Base-by-base conservation (phyloP, 1,140 invertebrate species). In the Drosophila malerkotliana region DNA sequence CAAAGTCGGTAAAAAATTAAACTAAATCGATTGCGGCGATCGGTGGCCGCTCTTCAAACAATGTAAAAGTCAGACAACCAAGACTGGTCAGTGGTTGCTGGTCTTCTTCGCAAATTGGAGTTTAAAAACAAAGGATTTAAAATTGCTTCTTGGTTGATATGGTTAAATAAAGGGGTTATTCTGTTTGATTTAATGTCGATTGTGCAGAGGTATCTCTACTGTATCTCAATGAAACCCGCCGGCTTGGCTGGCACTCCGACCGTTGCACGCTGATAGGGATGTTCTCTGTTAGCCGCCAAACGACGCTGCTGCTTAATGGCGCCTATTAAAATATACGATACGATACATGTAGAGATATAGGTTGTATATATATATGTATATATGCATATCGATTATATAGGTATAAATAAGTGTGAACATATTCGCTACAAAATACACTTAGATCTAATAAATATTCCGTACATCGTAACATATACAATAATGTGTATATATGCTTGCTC, bases 221-320 rank as follows among this genome's bases (percentile, higher is more conserved):
- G 75, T 81, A 91, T 91, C 52, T 91, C 90, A 83, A 91, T 91
- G 78, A 91, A 91, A 77, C 87, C 90, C 79, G 90, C 82, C 81
- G 90, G 90, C 78, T 91, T 95, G 92, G 95, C 95, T 92, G 95
- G 94, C 93, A 96, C 95, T 92, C 95, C 96, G 92, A 91, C 90
- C 72, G 96, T 96, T 92, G 96, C 96, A 94, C 96, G 96, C 95
- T 97, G 96, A 94, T 97, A 97, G 93, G 96, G 96, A 95, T 97
- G 96, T 93, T 97, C 96, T 94, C 95, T 93, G 95, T 95, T 94
- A 96, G 95, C 93, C 95, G 94, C 93, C 94, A 93, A 93, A 94
- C 93, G 92, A 94, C 93, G 92, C 90, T 91, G 91, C 91, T 93
- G 90, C 85, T 92, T 92, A 92, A 94, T 93, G 92, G 94, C 93